Conservation (phyloP, 2,888 invertebrate species). For the Elgonia sp. region DNA sequence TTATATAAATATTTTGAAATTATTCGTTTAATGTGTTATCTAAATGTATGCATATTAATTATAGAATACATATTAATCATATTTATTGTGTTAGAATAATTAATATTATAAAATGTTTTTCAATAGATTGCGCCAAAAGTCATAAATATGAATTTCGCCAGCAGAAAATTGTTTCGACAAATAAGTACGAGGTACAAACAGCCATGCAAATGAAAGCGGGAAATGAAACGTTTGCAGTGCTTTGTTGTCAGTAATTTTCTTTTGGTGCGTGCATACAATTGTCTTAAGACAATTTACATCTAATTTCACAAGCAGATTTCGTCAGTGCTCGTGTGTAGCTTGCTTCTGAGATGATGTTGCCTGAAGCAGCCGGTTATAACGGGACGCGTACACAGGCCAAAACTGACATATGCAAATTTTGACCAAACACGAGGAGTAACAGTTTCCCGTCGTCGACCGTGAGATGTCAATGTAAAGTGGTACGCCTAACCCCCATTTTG, state of each 20-base stretch:
- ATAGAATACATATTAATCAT: too few species aligned
- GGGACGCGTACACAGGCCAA: constrained; percentile 83
- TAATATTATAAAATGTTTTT: too few species aligned
- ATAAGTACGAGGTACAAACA: constrained; percentile 47
- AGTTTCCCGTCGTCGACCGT: constrained; percentile 76
- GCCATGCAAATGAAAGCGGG: constrained; percentile 50
- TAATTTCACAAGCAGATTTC: constrained; percentile 74
- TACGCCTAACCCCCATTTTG: constrained; percentile 45
- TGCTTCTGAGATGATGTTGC: constrained; percentile 71
- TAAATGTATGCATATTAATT: too few species aligned
- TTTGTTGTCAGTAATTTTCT: constrained; percentile 71
- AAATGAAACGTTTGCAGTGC: constrained; percentile 62
- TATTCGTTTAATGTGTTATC: too few species aligned
- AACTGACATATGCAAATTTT: constrained; percentile 86
- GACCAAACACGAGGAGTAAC: constrained; percentile 84
- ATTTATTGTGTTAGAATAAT: too few species aligned
- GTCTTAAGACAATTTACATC: constrained; percentile 76
- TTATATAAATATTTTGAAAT: too few species aligned
- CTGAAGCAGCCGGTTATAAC: constrained; percentile 64
- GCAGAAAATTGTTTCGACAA: constrained; percentile 57
- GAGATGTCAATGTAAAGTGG: constrained; percentile 74
- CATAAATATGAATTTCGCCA: constrained; percentile 43
- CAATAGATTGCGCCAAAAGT: too few species aligned
- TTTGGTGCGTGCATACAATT: constrained; percentile 57
- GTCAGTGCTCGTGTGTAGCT: constrained; percentile 55